A percentile compares a stretch with the other conserved stretches of the same genome.
Evolutionary conservation across 37 sponge, comb jelly and placozoan genomes (phyloP).

Genomic region (Ianthella basta): DNA sequence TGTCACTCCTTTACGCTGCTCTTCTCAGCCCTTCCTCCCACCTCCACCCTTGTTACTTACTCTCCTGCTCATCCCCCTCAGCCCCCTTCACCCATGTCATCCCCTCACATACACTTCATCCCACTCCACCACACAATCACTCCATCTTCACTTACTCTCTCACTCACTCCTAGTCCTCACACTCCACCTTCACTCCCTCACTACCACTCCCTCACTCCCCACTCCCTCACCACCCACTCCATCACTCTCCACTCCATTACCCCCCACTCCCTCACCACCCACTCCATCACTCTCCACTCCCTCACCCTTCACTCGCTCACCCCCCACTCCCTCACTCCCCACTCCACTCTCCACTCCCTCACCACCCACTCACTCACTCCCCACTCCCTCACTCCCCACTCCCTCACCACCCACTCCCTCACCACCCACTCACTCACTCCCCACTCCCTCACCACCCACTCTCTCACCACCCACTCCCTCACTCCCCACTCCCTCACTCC

Average conservation of each 20-base stretch:
- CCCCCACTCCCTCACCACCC: no score
- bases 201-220: not conserved
- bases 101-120: not conserved
- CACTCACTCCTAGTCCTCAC: not conserved
- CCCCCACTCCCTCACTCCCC: no score
- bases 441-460: not conserved
- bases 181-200: not conserved
- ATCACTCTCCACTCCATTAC: not conserved
- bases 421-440: not conserved
- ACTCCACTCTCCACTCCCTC: not conserved
- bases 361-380: no score
- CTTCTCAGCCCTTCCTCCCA: no score
- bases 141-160: no score
- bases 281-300: no score
- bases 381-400: no score
- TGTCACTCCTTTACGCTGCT: not conserved
- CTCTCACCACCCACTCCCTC: not conserved
- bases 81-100: no score
- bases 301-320: no score
- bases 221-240: not conserved
- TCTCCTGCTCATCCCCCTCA: no score
- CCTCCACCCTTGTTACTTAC: no score
- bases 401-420: no score
- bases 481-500: not conserved
- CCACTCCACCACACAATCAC: not conserved